A percentile compares a stretch with the other conserved stretches of the same genome.
Conservation (phyloP, 1,140 invertebrate genomes). For the Neotoxoptera formosana region DNA sequence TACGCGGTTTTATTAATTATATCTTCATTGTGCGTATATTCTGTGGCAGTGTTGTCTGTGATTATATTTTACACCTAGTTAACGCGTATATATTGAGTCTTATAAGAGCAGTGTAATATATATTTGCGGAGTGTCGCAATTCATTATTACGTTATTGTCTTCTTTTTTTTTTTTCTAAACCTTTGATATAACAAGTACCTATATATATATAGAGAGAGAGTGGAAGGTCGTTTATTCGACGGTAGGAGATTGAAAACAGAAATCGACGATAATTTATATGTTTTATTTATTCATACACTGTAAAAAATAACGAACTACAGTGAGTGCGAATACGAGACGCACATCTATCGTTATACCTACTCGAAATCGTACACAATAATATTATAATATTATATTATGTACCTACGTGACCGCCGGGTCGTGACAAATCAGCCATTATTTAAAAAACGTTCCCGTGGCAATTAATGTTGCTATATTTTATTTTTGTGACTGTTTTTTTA, state of each 20-base stretch:
- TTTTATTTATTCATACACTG: background rate
- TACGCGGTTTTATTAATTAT: background rate
- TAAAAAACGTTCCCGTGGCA: background rate
- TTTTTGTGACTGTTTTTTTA: conserved; percentile 3
- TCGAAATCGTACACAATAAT: conserved; percentile 9
- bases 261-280: background rate
- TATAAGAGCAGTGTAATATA: background rate
- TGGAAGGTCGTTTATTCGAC: background rate
- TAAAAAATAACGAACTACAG: background rate
- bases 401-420: background rate
- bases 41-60: too few relatives aligned
- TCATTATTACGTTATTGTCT: background rate
- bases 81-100: background rate
- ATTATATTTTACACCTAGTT: background rate
- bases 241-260: background rate
- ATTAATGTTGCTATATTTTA: conserved; percentile 4
- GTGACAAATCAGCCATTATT: background rate
- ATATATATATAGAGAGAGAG: too few relatives aligned
- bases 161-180: background rate
- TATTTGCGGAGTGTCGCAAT: background rate
- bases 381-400: background rate
- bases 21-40: background rate
- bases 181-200: background rate
- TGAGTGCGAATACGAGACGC: background rate
- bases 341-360: background rate